Base-by-base conservation (phyloP, 2,113 vertebrate genomes). In the Poeciliopsis prolifica region DNA sequence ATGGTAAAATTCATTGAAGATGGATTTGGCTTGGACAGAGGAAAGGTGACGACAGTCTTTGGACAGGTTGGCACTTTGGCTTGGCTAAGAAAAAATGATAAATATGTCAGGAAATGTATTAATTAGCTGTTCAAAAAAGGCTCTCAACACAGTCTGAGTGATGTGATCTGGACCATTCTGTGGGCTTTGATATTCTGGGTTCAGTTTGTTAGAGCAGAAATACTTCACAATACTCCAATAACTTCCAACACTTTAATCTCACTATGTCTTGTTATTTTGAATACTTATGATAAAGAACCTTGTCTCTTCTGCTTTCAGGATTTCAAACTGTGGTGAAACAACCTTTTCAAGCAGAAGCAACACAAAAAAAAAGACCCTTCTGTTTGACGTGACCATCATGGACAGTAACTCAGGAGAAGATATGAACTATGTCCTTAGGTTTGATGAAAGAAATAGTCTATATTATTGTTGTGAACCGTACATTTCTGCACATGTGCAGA, bases 401-500 rank as follows among this genome's bases (percentile, higher is more conserved):
- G 77, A 61, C 19, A 5, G 0, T 2, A 51, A 12, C 35, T 28
- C 44, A 30, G n/a, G 58, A 22, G 51, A 72, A 68, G 3, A 8
- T 12, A 7, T 3, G 9, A 4, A 0, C 30, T 0, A n/a, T 28
- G 29, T 19, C 19, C n/a, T 15, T 24, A 44, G 5, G 2, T 42
- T 48, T 58, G 58, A 67, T 0, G 31, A 51, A 0, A 0, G 5
- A 5, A 0, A 58, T 11, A 2, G 5, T 54, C 7, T 58, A 58
- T 58, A 1, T 58, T 24, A 12, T 69, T 3, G 11, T 3, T 0
- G 40, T 31, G 19, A 44, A 22, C 13, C 3, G 2, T 3, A 1
- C 0, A 12, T 77, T 26, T 28, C 0, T 61, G 0, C 14, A 0
- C 68, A 42, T 61, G n/a, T 78, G 3, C 0, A 10, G 40, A 0